Evolutionary conservation across 2,797 vertebrate species (phyloP).

Genomic region (Megalops cyprinoides): DNA sequence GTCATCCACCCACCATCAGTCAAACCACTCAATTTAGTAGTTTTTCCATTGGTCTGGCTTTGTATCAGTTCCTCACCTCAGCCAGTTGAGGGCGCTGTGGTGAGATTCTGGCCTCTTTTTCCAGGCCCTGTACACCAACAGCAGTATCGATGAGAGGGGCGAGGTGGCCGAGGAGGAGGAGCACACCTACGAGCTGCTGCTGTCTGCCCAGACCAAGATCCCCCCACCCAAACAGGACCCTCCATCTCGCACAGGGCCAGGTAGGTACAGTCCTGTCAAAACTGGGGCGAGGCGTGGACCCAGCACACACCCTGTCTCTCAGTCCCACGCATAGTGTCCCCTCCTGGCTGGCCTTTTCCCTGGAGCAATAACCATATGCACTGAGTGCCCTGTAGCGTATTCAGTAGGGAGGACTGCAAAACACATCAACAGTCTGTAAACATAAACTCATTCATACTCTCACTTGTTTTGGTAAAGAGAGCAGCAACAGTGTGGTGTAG

Average conservation of each 20-base stretch:
- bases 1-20: too few relatives aligned
- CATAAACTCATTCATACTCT: too few relatives aligned
- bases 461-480: too few relatives aligned
- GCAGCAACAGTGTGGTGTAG: too few relatives aligned
- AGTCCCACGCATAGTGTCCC: neutral
- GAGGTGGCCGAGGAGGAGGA: conserved; percentile 77
- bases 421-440: too few relatives aligned
- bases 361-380: too few relatives aligned
- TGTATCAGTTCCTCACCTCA: neutral
- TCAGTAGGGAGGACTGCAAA: too few relatives aligned
- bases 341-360: too few relatives aligned
- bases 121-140: conserved; percentile 75
- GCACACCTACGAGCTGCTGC: conserved; percentile 90
- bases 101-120: neutral
- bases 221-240: conserved; percentile 54
- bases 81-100: conserved; percentile 26
- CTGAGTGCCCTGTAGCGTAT: too few relatives aligned
- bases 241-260: conserved; percentile 73
- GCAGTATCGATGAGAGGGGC: conserved; percentile 73
- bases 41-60: too few relatives aligned
- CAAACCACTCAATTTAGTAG: too few relatives aligned
- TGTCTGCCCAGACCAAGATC: conserved; percentile 90
- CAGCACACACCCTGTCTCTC: neutral
- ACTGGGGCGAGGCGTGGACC: neutral
- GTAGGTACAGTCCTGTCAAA: conserved; percentile 54